Evolutionary conservation across 2,888 invertebrate genomes (phyloP), one percentile per base, ranked within the genome.

Genomic region (Coenonympha glycerion): DNA sequence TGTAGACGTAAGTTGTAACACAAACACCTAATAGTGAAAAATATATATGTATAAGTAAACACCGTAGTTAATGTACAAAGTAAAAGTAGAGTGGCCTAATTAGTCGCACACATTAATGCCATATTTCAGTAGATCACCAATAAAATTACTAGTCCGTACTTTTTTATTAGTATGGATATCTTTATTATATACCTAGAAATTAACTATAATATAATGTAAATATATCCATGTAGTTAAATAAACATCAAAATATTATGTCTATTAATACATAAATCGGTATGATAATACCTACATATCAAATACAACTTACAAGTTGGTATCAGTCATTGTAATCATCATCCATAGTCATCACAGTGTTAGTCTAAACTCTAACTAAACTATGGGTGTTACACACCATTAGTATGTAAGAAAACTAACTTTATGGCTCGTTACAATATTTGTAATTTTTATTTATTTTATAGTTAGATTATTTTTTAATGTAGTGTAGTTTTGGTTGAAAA

Each of bases 31-130:
- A n/a, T n/a, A n/a, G n/a, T n/a, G n/a, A n/a, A n/a, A n/a, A n/a
- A n/a, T n/a, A n/a, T n/a, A n/a, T n/a, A n/a, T n/a, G n/a, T n/a
- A n/a, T n/a, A n/a, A n/a, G n/a, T n/a, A n/a, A n/a, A n/a, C n/a
- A n/a, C n/a, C n/a, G n/a, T n/a, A n/a, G n/a, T n/a, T n/a, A n/a
- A 40, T 50, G 45, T 50, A 49, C 34, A 53, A 50, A 52, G 36
- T 39, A 45, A 33, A 31, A 39, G 24, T 75, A 74, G 68, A 71
- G 28, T 62, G 67, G 61, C 56, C 65, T 63, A 47, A 56, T 45
- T 56, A 61, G 63, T 64, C 65, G 64, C 66, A 60, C 61, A 72
- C 72, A 74, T 72, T 56, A 64, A 71, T 79, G 79, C 79, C 79
- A 80, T 81, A 79, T 71, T 68, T 62, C 63, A 66, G 53, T 64